These are phyloP conservation scores for Tautogolabrus adspersus DNA, from an alignment of 2,113 vertebrate genomes.

Conservation along the genomic window DNA sequence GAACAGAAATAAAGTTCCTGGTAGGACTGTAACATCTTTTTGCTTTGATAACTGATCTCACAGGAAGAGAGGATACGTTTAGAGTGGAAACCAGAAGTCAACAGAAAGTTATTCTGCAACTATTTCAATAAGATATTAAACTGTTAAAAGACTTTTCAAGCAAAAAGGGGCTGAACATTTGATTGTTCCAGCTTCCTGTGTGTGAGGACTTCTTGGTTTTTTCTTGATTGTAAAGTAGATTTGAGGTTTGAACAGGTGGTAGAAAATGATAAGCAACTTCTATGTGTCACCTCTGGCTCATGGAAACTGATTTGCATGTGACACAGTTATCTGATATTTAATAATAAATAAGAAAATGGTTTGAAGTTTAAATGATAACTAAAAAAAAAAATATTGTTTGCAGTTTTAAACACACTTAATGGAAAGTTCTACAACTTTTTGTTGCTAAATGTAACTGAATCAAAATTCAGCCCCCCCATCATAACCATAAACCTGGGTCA, in stretches of 20 bases:
- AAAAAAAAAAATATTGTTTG: no score
- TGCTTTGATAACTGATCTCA: slow-evolving; percentile 35
- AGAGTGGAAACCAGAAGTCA: background rate
- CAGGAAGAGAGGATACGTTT: background rate
- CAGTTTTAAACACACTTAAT: no score
- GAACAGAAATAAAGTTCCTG: slow-evolving; percentile 40
- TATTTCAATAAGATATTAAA: background rate
- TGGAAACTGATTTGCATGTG: background rate
- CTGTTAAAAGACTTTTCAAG: background rate
- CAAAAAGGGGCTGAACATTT: background rate
- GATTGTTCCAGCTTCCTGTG: background rate
- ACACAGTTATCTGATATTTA: no score
- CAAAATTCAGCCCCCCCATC: background rate
- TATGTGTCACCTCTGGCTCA: background rate
- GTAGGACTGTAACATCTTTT: slow-evolving; percentile 22
- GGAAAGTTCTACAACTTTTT: background rate
- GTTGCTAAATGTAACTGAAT: background rate
- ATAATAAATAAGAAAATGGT: no score
- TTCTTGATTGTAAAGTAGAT: background rate
- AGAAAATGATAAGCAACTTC: no score
- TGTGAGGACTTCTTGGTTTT: background rate
- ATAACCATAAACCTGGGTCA: background rate
- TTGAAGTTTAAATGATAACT: no score
- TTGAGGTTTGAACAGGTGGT: no score
- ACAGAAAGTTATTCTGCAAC: background rate